Conservation (phyloP, 2,888 invertebrate genomes). For the Tryphoninae sp. region DNA sequence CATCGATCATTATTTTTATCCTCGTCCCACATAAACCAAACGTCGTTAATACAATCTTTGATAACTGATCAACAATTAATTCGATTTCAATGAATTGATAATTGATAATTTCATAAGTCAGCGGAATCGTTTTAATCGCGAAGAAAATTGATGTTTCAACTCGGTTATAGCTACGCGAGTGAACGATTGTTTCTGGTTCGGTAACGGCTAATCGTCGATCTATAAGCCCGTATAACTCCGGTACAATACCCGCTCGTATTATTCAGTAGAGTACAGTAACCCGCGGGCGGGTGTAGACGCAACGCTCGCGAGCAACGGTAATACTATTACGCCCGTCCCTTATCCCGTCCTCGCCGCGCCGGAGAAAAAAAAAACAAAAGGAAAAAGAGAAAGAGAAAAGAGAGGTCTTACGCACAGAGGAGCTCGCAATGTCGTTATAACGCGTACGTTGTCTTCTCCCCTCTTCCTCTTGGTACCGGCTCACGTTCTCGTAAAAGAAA, state of each 20-base stretch:
- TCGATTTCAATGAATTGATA: too few species aligned
- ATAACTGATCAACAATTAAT: too few species aligned
- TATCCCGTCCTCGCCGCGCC: conserved; percentile 27
- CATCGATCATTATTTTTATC: too few species aligned
- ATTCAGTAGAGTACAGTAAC: conserved; percentile 48
- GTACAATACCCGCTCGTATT: conserved; percentile 16
- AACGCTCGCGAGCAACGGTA: conserved; percentile 57
- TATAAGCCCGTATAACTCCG: conserved; percentile 44
- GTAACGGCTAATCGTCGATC: conserved; percentile 55
- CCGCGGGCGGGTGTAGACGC: conserved; percentile 45
- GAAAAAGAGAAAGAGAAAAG: conserved; percentile 29
- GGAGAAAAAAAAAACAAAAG: conserved; percentile 43
- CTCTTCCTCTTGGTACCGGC: not conserved
- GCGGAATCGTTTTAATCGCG: not conserved
- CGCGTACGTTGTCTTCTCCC: conserved; percentile 23
- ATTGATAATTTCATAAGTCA: not conserved
- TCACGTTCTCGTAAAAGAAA: conserved; percentile 40
- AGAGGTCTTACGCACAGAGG: conserved; percentile 47
- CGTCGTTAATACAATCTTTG: too few species aligned
- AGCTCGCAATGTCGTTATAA: conserved; percentile 55
- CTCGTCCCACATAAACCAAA: too few species aligned
- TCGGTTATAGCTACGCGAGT: not conserved
- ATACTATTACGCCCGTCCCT: conserved; percentile 60
- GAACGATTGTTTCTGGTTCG: conserved; percentile 36
- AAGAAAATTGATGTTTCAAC: not conserved